Conservation (phyloP, 2,113 vertebrate genomes). For the Glareola pratincola region DNA sequence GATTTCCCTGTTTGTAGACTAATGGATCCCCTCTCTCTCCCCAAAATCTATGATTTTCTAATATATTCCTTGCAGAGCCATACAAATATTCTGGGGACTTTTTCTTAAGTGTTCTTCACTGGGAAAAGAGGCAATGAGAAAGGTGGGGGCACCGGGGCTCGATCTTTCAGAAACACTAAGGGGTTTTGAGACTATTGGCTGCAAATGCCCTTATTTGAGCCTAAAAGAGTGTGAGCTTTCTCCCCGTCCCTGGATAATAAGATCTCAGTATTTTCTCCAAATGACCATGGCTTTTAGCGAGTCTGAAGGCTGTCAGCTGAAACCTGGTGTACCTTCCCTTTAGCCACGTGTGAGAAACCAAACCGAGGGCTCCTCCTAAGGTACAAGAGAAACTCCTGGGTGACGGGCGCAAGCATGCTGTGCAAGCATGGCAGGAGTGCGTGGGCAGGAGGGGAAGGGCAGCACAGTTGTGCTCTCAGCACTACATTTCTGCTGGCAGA, state of each 20-base stretch:
- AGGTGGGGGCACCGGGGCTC: accelerated
- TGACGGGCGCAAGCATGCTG: neutral
- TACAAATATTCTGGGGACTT: neutral
- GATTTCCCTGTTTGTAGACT: neutral
- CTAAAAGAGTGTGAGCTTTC: neutral
- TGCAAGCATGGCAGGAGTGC: accelerated
- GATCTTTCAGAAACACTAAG: neutral
- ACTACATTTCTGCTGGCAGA: neutral
- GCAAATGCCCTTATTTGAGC: neutral
- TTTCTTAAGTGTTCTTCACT: neutral
- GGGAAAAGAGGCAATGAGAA: neutral
- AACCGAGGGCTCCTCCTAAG: accelerated
- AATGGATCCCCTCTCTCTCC: neutral
- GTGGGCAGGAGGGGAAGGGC: neutral
- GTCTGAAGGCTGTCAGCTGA: neutral
- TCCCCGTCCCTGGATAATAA: neutral
- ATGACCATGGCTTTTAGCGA: neutral
- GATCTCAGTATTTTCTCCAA: neutral
- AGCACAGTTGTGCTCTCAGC: neutral
- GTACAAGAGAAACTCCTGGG: neutral
- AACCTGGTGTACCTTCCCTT: neutral
- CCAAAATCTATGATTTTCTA: neutral
- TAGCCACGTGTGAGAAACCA: neutral
- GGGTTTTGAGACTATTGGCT: neutral
- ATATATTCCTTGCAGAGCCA: neutral